Base-by-base conservation (phyloP, 2,888 invertebrate genomes). In the Ephialtes manifestator region DNA sequence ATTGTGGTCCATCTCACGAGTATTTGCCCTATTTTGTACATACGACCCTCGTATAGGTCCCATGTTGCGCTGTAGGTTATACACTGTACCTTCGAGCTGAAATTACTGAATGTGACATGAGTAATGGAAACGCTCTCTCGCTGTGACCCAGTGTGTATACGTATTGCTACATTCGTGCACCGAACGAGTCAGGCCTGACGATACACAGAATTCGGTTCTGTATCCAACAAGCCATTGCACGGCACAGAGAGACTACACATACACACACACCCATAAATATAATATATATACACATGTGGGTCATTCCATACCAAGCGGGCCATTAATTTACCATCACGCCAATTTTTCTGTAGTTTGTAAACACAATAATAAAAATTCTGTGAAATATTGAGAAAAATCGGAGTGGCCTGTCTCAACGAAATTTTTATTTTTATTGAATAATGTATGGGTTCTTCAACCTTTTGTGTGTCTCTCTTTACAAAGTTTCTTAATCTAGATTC, bases 41-140 rank as follows among this genome's bases (percentile, higher is more conserved):
- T 10, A 20, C 0, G 20, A 7, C 7, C 24, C 3, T 1, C 8
- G 24, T 20, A 20, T 20, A 10, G 20, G 11, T 11, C 24, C 13
- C 24, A 55, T 13, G 24, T 55, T 31, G 11, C 46, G 10, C 11
- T 4, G 4, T 43, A 15, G 8, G 48, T 46, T 48, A 46, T 18
- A 48, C 43, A n/a, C 18, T 2, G 5, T 7, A 48, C 46, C n/a
- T 72, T 43, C 18, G 63, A 51, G n/a, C 10, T 35, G 48, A 75
- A 63, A 63, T 75, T 63, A 46, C 75, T 75, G 75, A 35, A 75
- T 35, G 63, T 75, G 75, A 75, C 75, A 60, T 75, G 75, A 75
- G 60, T 63, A 48, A 75, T 75, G 75, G 31, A 35, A 48, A 71
- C 28, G 55, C 39, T 53, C 13, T 10, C 20, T 63, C 63, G 39